Evolutionary conservation across 2,797 vertebrate species (phyloP).

Genomic region (Lophotriccus pileatus): DNA sequence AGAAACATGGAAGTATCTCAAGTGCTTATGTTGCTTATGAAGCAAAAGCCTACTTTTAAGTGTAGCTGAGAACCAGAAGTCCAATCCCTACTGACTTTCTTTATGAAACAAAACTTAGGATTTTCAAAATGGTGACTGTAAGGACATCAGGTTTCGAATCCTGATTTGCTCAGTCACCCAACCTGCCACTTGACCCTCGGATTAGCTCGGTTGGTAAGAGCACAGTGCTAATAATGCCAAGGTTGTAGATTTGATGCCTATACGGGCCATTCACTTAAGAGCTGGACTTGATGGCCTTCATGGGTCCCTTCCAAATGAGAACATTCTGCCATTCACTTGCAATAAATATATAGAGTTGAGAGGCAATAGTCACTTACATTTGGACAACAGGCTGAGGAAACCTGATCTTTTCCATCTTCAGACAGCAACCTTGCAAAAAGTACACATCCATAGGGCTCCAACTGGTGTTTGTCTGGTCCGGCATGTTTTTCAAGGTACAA

Average conservation of each 20-base stretch:
- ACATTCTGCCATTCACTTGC: neutral
- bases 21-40: accelerated
- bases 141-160: neutral
- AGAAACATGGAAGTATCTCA: neutral
- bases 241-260: neutral
- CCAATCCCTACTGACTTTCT: neutral
- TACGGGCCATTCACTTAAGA: neutral
- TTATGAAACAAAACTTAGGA: neutral
- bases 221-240: neutral
- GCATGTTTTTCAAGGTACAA: neutral
- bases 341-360: neutral
- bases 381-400: neutral
- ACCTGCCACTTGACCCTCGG: neutral
- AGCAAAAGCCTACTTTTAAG: neutral
- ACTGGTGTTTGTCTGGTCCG: neutral
- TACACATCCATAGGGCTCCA: accelerated
- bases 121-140: neutral
- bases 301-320: neutral
- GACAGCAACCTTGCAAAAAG: neutral
- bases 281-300: neutral
- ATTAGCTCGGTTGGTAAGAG: neutral
- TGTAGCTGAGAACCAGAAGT: neutral
- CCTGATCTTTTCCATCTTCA: neutral
- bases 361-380: neutral
- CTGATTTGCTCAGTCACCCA: neutral